Base-by-base conservation (phyloP, 2,888 invertebrate species). In the Erebia ligea region DNA sequence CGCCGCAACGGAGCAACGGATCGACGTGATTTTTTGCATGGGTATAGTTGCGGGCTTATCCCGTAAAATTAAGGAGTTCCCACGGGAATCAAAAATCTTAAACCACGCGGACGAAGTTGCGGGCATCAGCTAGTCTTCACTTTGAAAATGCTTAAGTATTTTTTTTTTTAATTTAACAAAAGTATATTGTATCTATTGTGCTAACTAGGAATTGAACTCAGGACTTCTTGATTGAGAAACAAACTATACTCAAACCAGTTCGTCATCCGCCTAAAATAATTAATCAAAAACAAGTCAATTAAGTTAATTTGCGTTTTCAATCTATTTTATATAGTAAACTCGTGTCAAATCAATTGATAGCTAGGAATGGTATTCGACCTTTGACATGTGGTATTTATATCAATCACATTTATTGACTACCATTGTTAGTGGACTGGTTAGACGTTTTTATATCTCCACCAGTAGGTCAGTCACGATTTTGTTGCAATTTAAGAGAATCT, bases 401-500 rank as follows among this genome's bases (percentile, higher is more conserved):
- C 67, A 67, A 67, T 72, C 65, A 68, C 13, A 54, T 17, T 48
- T 59, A 58, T 70, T 65, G 67, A 72, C 70, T 40, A 13, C 59
- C 64, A 70, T 72, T 69, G 70, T 69, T 69, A 50, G 62, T 42
- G 15, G 11, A 61, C 57, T n/a, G 66, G 56, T 25, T 42, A 42
- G 62, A 57, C 42, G 54, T 69, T 69, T 69, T 72, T 56, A 69
- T 66, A 6, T 21, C 52, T 50, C 40, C 50, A 62, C 54, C 15
- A 25, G 54, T 66, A 19, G 68, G 61, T 61, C 65, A 68, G 71
- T 72, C 72, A 72, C 62, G 69, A 69, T 67, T 62, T 17, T 34
- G 19, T 13, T 19, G 42, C 65, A 59, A 66, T 52, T 48, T 8
- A 21, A 11, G 19, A 48, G 21, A 48, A 48, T 48, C 48, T 62